Evolutionary conservation across 2,113 vertebrate genomes (phyloP), one percentile per base, ranked within the genome.

Genomic region (Anhinga rufa): DNA sequence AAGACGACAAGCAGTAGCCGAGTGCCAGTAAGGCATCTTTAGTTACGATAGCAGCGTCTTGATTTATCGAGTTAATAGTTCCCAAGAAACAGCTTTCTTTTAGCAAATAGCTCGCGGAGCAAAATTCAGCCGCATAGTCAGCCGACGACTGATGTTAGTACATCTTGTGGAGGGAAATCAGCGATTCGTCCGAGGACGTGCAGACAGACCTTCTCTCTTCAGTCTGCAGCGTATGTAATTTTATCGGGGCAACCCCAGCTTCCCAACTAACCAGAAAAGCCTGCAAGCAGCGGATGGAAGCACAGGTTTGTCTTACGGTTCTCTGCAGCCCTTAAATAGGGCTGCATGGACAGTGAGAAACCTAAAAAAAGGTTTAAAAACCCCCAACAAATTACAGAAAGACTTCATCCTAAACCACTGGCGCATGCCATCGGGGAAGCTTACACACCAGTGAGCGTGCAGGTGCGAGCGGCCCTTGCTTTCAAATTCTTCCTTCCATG

Each of bases 161-260:
- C 14, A 49, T 64, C 48, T 71, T 61, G 24, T 9, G 22, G 55
- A 32, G 17, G 55, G 8, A 62, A 76, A 94, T 20, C 17, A 51
- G 46, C 31, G 80, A 78, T 75, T 82, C 22, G 62, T 29, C 52
- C 32, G 42, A 54, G 16, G 40, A 69, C 1, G 1, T 5, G 22
- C 54, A 61, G 52, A 29, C 34, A 61, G 20, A 68, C 12, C 17
- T 81, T 49, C 11, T n/a, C 12, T 44, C 51, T 57, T 54, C 16
- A 44, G 14, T 12, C 25, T 62, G 22, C 48, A 51, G 22, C 0
- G 0, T 15, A 14, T 3, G 4, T 3, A 17, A 60, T 20, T 58
- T 38, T 17, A 68, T 49, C 28, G 75, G 20, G 28, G 20, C 80
- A 84, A 32, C 29, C 24, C 17, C 44, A 54, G 22, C n/a, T 64